A percentile compares a stretch with the other conserved stretches of the same genome.
Conservation (phyloP, 2,797 vertebrate genomes). For the Heliangelus exortis region DNA sequence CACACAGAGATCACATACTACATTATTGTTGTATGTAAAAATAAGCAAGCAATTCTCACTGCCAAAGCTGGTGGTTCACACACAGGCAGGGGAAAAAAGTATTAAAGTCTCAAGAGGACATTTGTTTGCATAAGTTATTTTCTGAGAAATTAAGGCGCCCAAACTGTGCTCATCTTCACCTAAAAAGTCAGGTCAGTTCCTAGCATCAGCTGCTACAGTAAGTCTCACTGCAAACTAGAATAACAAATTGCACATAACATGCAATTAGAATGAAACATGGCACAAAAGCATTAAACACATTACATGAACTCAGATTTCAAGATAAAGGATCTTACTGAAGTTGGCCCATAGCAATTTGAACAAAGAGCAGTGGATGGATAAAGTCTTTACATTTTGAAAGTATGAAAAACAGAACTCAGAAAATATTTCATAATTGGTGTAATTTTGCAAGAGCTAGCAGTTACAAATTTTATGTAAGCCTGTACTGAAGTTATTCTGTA, state of each 20-base stretch:
- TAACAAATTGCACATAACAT: neutral
- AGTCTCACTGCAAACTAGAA: neutral
- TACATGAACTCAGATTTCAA: neutral
- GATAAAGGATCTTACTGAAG: neutral
- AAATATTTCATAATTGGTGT: neutral
- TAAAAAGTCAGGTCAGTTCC: neutral
- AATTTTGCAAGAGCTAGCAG: neutral
- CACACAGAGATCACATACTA: neutral
- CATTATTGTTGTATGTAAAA: neutral
- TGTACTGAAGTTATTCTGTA: neutral
- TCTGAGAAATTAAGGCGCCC: neutral
- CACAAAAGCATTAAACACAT: neutral
- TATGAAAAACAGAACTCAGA: neutral
- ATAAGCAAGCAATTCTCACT: neutral
- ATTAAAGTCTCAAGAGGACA: neutral
- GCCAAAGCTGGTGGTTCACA: neutral
- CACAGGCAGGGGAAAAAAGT: neutral
- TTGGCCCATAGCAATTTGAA: neutral
- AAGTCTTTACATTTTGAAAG: neutral
- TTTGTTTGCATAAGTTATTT: constrained; percentile 12
- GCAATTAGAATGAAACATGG: neutral
- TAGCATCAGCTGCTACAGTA: neutral
- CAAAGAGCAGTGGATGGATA: neutral
- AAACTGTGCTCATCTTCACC: neutral
- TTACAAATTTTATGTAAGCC: neutral